These are phyloP conservation scores for Helarctos malayanus DNA, from an alignment of 2,797 vertebrate genomes.

Conservation along the genomic window DNA sequence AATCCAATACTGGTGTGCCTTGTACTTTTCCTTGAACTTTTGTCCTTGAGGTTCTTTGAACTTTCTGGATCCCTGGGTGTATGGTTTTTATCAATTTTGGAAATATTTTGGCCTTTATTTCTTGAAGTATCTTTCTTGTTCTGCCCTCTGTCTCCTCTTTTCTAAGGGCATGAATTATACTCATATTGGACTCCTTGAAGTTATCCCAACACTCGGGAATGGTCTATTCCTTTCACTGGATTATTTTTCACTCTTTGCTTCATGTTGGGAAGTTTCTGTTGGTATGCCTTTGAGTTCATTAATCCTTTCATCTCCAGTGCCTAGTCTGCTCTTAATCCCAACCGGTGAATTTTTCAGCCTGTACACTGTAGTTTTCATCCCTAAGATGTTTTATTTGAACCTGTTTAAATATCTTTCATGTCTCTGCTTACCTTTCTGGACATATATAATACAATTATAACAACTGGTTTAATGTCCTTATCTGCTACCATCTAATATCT, in stretches of 20 bases:
- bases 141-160: background rate
- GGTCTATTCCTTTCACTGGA: background rate
- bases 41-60: background rate
- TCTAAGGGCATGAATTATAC: background rate
- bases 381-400: conserved; percentile 2
- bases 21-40: conserved; percentile 31
- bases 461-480: background rate
- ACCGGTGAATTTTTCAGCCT: background rate
- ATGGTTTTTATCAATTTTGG: background rate
- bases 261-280: background rate
- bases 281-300: background rate
- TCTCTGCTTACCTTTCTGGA: background rate
- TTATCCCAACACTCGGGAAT: background rate
- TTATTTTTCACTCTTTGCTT: conserved; percentile 1
- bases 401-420: background rate
- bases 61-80: background rate
- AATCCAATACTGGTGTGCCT: background rate
- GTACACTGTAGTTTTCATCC: background rate
- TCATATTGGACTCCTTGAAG: background rate
- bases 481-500: background rate
- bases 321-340: background rate
- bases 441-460: background rate
- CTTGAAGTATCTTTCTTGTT: background rate
- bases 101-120: background rate
- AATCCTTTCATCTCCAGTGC: background rate